Evolutionary conservation across 1,140 invertebrate genomes (phyloP).

Genomic region (Scaptomyza graminum): DNA sequence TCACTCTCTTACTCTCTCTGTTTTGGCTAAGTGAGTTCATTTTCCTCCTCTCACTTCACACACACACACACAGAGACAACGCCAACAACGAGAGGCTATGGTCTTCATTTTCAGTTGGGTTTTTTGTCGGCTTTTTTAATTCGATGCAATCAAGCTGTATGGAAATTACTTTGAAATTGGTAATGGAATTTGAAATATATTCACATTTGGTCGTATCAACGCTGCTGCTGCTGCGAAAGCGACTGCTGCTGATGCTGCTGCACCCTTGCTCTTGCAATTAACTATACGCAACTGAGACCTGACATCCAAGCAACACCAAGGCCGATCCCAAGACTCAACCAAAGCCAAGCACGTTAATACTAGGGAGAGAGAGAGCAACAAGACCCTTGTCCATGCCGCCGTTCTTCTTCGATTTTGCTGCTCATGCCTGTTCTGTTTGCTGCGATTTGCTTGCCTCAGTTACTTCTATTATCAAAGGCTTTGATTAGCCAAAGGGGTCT

Average conservation of each 20-base stretch:
- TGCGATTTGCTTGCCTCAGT: slow-evolving; percentile 2
- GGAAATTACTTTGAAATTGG: slow-evolving; percentile 67
- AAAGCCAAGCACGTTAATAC: too few species aligned
- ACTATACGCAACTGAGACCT: slow-evolving; percentile 42
- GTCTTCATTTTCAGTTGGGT: slow-evolving; percentile 48
- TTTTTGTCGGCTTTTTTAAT: slow-evolving; percentile 56
- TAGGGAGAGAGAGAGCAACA: background rate
- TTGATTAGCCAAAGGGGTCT: slow-evolving; percentile 48
- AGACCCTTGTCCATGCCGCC: background rate
- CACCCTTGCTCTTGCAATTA: slow-evolving; percentile 49
- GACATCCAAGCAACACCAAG: background rate
- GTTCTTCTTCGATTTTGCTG: background rate
- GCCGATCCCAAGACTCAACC: background rate
- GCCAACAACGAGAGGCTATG: slow-evolving; percentile 21
- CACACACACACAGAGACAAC: background rate
- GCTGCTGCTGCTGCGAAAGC: slow-evolving; percentile 15
- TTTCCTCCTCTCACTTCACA: slow-evolving; percentile 4
- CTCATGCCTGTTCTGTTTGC: background rate
- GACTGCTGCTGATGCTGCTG: slow-evolving; percentile 10
- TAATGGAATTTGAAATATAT: slow-evolving; percentile 63
- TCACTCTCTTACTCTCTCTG: slow-evolving; percentile 1
- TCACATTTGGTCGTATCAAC: slow-evolving; percentile 35
- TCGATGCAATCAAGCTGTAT: slow-evolving; percentile 64
- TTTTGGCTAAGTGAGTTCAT: slow-evolving; percentile 29
- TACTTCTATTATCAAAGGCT: slow-evolving; percentile 41